Evolutionary conservation across 2,888 invertebrate genomes (phyloP).

Genomic region (Zaprionus lineosus): DNA sequence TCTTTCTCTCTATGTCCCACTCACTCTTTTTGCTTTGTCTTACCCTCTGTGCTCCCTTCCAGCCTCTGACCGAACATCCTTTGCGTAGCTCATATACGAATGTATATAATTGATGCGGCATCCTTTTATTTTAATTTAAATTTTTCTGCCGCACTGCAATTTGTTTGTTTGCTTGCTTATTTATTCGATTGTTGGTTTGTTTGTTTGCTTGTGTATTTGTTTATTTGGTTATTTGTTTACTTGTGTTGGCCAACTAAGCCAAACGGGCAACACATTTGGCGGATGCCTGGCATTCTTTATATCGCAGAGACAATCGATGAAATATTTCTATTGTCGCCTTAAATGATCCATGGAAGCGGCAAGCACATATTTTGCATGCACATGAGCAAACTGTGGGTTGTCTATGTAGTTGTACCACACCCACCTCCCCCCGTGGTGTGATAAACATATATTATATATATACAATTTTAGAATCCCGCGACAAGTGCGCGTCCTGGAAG

Average conservation of each 20-base stretch:
- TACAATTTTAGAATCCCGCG: constrained; percentile 32
- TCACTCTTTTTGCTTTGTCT: no score
- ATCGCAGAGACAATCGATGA: constrained; percentile 18
- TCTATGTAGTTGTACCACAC: no score
- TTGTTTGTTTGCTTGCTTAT: no score
- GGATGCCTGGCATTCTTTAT: constrained; percentile 21
- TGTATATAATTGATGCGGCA: constrained; percentile 42
- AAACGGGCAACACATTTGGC: constrained; percentile 43
- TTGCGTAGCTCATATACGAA: constrained; percentile 1
- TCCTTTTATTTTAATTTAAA: constrained; percentile 23
- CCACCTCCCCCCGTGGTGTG: constrained; percentile 20
- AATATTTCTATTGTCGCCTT: constrained; percentile 27
- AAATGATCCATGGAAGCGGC: constrained; percentile 7
- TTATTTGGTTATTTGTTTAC: constrained; percentile 51
- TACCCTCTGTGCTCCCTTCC: no score
- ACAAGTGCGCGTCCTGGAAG: constrained; percentile 10
- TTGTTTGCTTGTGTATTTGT: constrained; percentile 41
- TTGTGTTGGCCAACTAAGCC: constrained; percentile 38
- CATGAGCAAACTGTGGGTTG: background rate
- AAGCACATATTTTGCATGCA: constrained; percentile 9
- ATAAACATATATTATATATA: constrained; percentile 30
- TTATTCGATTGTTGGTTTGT: no score
- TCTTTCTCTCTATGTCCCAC: no score
- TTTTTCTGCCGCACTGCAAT: constrained; percentile 16
- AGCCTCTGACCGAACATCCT: no score